A percentile compares a stretch with the other conserved stretches of the same genome.
These are phyloP conservation scores for Hypothenemus hampei DNA, from an alignment of 1,140 invertebrate genomes.

Conservation along the genomic window DNA sequence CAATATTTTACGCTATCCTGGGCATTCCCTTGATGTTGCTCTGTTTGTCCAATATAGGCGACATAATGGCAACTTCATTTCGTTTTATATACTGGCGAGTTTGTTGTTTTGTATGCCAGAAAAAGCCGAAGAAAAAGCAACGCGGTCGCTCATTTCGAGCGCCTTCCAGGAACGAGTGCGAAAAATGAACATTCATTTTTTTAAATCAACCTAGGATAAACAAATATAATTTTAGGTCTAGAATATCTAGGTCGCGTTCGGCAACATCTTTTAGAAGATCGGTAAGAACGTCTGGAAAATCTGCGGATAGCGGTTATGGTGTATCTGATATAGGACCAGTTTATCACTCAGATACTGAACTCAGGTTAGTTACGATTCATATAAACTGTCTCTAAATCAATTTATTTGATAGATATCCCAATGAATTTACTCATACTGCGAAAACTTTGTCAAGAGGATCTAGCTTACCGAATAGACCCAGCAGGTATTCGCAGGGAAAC, in stretches of 20 bases:
- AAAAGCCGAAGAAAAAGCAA: slow-evolving; percentile 62
- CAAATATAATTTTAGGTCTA: slow-evolving; percentile 22
- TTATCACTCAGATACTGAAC: slow-evolving; percentile 57
- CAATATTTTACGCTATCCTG: slow-evolving; percentile 92
- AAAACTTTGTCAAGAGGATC: slow-evolving; percentile 17
- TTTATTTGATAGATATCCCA: slow-evolving; percentile 43
- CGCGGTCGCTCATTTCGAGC: slow-evolving; percentile 42
- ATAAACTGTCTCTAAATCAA: neutral
- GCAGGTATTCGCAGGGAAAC: slow-evolving; percentile 19
- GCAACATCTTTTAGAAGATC: slow-evolving; percentile 56
- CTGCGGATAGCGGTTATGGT: slow-evolving; percentile 55
- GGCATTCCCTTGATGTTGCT: slow-evolving; percentile 93
- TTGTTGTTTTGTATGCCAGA: slow-evolving; percentile 83
- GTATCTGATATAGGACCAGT: slow-evolving; percentile 43
- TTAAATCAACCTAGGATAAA: neutral
- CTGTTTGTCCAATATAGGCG: slow-evolving; percentile 92
- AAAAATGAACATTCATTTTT: neutral
- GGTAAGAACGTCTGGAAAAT: slow-evolving; percentile 63
- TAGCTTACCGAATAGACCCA: slow-evolving; percentile 34
- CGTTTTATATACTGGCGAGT: slow-evolving; percentile 85
- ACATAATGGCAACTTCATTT: slow-evolving; percentile 92
- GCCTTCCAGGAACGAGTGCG: slow-evolving; percentile 21
- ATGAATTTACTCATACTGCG: slow-evolving; percentile 33
- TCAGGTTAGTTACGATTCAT: slow-evolving; percentile 44
- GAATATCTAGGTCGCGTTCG: slow-evolving; percentile 48